Base-by-base conservation (phyloP, 2,888 invertebrate genomes). In the Perithous albicinctus region DNA sequence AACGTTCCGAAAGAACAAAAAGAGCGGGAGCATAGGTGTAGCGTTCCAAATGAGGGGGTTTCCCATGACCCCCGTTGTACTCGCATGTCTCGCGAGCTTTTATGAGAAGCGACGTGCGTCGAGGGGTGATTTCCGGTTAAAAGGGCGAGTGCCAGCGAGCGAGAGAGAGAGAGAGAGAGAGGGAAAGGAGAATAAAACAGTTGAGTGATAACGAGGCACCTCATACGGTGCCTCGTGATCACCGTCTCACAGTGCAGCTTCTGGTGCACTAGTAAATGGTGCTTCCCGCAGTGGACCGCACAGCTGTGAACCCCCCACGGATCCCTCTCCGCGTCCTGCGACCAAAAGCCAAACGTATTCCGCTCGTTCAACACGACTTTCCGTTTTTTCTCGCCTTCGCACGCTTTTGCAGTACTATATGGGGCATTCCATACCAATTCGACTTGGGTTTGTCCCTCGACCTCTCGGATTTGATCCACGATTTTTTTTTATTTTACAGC, bases 191-290 rank as follows among this genome's bases (percentile, higher is more conserved):
- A 54, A 89, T 89, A 85, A 83, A 83, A 78, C 61, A 79, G 81
- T 79, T 86, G 87, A 86, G 89, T 91, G 92, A 92, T 92, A 92
- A 91, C 91, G 91, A 92, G 90, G 88, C 87, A 86, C 85, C 88
- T 88, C 87, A 86, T 86, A 81, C 84, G 88, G 85, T 86, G 84
- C 84, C 78, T 76, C 83, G 75, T 82, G 82, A 79, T 82, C 75
- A 81, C 84, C 83, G 82, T 85, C 56, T 64, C 54, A 61, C 72
- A 46, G 74, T 26, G 69, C 26, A 29, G 43, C 69, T 64, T 64
- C 64, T 64, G 66, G 61, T 61, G 48, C 15, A 54, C 66, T 35
- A n/a, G 26, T 46, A 66, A 73, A 67, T 51, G 29, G 75, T 46
- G 7, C 83, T 64, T 81, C 84, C 81, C 67, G 77, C 80, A 83